Evolutionary conservation across 2,113 vertebrate species (phyloP), one percentile per base, ranked within the genome.

Genomic region (Megaleporinus macrocephalus): DNA sequence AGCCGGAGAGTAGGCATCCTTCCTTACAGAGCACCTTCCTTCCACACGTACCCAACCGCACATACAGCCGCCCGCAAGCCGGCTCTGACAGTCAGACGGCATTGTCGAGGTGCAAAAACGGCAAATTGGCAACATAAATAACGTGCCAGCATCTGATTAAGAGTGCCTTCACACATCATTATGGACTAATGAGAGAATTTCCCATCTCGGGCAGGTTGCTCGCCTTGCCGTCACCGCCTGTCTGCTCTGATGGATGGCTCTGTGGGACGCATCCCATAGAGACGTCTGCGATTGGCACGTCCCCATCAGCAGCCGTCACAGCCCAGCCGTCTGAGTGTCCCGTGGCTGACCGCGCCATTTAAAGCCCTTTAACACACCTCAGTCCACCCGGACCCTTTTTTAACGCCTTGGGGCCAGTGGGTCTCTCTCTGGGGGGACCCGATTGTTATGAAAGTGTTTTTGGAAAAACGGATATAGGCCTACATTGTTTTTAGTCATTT

Each of bases 61-160:
- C 86, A 83, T 82, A 88, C 66, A 86, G 84, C 85, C 79, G 83
- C 78, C 86, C 79, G 83, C n/a, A 29, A 36, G 63, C 87, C 83
- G 82, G 57, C 49, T 84, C 83, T 89, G 90, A 89, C 89, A 88
- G 84, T 89, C 80, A 86, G 84, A 88, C 30, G 49, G 71, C 66
- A 88, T 87, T 84, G 86, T 90, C 90, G 81, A 78, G 69, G 87
- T 88, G 88, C 87, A 91, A 92, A 68, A 90, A 91, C 85, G 79
- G 89, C 90, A 92, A 93, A 91, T 93, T 93, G 89, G 88, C 91
- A 93, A 90, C 93, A 93, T 94, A 94, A 94, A 92, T 94, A 92
- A 94, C 88, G 89, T 91, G 91, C 90, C 90, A 89, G 79, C 80
- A 83, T 91, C 89, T 93, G 92, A 94, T 93, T 93, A 90, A 90